Evolutionary conservation across 2,797 vertebrate genomes (phyloP).

Genomic region (Argya squamiceps): DNA sequence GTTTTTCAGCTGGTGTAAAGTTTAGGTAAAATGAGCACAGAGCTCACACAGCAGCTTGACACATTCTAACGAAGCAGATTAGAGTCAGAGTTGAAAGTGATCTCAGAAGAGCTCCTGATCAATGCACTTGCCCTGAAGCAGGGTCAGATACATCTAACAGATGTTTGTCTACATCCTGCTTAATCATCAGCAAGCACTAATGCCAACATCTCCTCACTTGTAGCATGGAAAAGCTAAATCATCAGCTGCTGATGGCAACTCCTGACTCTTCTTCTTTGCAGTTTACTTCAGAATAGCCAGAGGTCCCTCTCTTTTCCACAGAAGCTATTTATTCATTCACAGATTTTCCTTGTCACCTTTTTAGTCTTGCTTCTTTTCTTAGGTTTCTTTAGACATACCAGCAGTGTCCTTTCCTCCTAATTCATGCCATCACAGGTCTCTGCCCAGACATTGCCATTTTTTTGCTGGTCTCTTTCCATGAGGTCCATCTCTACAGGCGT

Average conservation of each 20-base stretch:
- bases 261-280: background rate
- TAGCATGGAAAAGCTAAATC: background rate
- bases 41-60: background rate
- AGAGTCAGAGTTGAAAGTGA: background rate
- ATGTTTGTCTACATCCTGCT: background rate
- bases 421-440: background rate
- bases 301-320: background rate
- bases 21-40: background rate
- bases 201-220: background rate
- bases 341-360: background rate
- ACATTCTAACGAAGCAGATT: background rate
- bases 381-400: background rate
- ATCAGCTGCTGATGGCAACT: background rate
- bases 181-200: background rate
- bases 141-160: background rate
- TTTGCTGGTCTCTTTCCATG: background rate
- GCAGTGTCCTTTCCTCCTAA: background rate
- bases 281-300: background rate
- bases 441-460: background rate
- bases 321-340: background rate
- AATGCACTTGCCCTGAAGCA: background rate
- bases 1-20: background rate
- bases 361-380: background rate
- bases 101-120: background rate
- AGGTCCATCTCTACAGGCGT: background rate